Evolutionary conservation across 2,797 vertebrate species (phyloP), one percentile per base, ranked within the genome.

Genomic region (Anabacerthia variegaticeps): DNA sequence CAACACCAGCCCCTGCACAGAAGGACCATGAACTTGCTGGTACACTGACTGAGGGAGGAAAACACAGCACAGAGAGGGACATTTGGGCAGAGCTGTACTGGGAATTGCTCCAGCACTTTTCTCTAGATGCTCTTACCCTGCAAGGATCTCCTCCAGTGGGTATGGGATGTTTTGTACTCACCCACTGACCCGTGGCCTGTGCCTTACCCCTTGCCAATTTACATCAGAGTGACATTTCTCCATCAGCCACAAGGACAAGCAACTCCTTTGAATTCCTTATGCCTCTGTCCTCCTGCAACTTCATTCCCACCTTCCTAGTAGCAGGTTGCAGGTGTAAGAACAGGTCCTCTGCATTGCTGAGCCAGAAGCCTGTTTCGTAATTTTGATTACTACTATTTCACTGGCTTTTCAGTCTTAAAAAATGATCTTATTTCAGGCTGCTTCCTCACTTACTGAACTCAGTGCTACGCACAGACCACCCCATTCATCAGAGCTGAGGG

Each of bases 1-100:
- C 44, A 56, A 3, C 7, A 4, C 5, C 2, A 39, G 5, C 23
- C 23, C 0, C 0, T 56, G 39, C 34, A 27, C 44, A 28, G 52
- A 44, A 80, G 63, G 59, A 59, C 26, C 21, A 7, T 3, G 39
- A 89, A 17, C 48, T 69, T 66, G 8, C 23, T 73, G 34, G 21
- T 41, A 6, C 20, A 12, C 39, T 73, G 61, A 52, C 17, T 36
- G 30, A 58, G 44, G 48, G 9, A 72, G 7, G 13, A 82, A 43
- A 63, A 43, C 55, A 17, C 16, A 43, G 58, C 28, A 52, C 0
- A 6, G 36, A 62, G 63, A 68, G 9, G n/a, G 30, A 43, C 34
- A 28, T 67, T 61, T 51, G 58, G 39, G 21, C 43, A 91, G 10
- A 63, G 9, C 39, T 68, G 5, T 6, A 30, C 43, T 48, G 52